phyloP scores from a whole-genome alignment of 2,797 vertebrate species.

The Picus viridis region DNA sequence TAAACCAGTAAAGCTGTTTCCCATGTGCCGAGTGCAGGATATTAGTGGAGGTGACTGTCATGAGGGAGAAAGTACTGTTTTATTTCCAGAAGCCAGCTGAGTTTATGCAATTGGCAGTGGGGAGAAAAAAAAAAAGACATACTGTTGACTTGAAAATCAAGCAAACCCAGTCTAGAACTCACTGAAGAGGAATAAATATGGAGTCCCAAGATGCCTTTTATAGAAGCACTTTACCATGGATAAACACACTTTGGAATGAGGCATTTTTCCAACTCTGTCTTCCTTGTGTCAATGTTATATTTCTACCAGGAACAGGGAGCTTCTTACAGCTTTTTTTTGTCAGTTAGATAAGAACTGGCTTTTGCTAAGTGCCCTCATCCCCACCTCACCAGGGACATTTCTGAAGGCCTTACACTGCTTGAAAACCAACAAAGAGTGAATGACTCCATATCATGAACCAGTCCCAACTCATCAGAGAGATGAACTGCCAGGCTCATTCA shows the following conservation, averaged over 20 bases:
- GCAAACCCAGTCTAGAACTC: slow-evolving; percentile 23
- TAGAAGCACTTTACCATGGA: slow-evolving; percentile 44
- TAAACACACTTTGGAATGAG: slow-evolving; percentile 43
- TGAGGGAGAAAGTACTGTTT: slow-evolving; percentile 10
- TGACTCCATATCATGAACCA: not conserved
- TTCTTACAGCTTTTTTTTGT: not conserved
- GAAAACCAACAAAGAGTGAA: slow-evolving; percentile 48
- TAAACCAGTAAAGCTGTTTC: not conserved
- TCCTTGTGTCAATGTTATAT: not conserved
- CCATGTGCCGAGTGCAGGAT: not conserved
- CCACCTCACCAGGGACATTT: slow-evolving; percentile 1
- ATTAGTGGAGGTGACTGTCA: not conserved
- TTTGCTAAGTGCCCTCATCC: slow-evolving; percentile 38
- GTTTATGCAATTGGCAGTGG: not conserved
- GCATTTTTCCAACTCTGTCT: slow-evolving; percentile 7
- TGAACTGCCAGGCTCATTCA: slow-evolving; percentile 8
- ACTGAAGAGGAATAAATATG: slow-evolving; percentile 32
- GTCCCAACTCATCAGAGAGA: slow-evolving; percentile 41
- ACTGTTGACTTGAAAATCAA: slow-evolving; percentile 18
- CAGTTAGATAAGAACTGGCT: not conserved
- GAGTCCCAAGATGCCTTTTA: slow-evolving; percentile 51
- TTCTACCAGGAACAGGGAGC: slow-evolving; percentile 31
- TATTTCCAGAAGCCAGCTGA: slow-evolving; percentile 29
- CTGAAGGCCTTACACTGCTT: slow-evolving; percentile 20
- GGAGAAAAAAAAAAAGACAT: not conserved